Conservation (phyloP, 2,113 vertebrate genomes). For the Stigmatopora argus region DNA sequence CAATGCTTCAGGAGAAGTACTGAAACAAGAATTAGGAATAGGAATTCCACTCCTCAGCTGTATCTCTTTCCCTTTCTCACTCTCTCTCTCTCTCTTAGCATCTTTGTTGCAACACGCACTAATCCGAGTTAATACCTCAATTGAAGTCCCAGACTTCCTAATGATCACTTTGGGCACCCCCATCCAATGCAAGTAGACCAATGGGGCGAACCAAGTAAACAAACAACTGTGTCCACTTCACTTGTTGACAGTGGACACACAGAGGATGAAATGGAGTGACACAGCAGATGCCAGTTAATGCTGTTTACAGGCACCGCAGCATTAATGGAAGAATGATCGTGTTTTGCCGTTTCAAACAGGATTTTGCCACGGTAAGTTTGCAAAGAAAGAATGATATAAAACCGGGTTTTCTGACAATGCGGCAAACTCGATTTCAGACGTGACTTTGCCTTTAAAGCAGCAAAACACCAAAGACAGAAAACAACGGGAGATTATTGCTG, state of each 20-base stretch:
- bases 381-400: not conserved
- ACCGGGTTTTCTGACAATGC: not conserved
- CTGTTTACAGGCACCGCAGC: not conserved
- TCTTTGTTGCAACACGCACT: slow-evolving; percentile 57
- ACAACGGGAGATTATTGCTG: slow-evolving; percentile 23
- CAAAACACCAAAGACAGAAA: not conserved
- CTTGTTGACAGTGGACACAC: not conserved
- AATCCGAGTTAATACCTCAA: slow-evolving; percentile 76
- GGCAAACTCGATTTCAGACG: not conserved
- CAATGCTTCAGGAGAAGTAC: too few relatives aligned
- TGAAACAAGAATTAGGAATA: not conserved
- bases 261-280: slow-evolving; percentile 1
- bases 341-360: not conserved
- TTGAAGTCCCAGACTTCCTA: slow-evolving; percentile 69
- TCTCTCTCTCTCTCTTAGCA: slow-evolving; percentile 24
- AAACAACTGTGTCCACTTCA: slow-evolving; percentile 8
- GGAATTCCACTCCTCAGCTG: slow-evolving; percentile 19
- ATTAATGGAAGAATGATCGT: not conserved
- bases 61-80: too few relatives aligned
- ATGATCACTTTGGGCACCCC: slow-evolving; percentile 64
- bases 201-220: slow-evolving; percentile 22
- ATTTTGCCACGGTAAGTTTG: not conserved
- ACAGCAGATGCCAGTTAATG: slow-evolving; percentile 1
- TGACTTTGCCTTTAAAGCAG: not conserved
- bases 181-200: slow-evolving; percentile 53